Base-by-base conservation (phyloP, 2,113 vertebrate species). In the Hypomesus transpacificus region DNA sequence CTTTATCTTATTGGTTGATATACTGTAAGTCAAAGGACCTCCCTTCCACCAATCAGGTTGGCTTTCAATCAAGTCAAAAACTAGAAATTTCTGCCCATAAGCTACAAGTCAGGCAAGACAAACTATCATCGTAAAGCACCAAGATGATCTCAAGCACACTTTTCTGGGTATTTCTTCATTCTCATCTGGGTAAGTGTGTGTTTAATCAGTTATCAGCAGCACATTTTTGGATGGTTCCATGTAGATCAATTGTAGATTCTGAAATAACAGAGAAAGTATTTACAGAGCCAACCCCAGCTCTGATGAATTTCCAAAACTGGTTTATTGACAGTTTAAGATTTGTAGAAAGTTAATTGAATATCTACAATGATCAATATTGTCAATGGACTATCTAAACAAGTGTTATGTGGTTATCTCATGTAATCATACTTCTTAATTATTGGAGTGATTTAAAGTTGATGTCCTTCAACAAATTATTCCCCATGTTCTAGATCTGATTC, bases 141-240 rank as follows among this genome's bases (percentile, higher is more conserved):
- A 63, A 63, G 61, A 63, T 63, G 61, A 63, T 63, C 26, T 31
- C 24, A 63, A 16, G 34, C 61, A 31, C 18, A 22, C 28, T 31
- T 34, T 4, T 31, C 31, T 17, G 14, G 4, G 31, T 7, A 9
- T 3, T 34, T 28, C 20, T 63, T 31, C 24, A 28, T 9, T 14
- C 24, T 34, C 24, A 63, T 18, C 1, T 63, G 1, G 16, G 61
- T 63, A 63, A 63, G 61, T 63, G 26, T 9, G 13, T 22, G 14
- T 26, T 22, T 26, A 13, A 61, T 22, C 14, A 22, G 4, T 22
- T 28, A 22, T 60, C 13, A n/a, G 13, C 26, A 17, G 28, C 21
- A 21, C 5, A 6, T 31, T 31, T 34, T 16, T 17, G 14, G 28
- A 63, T 34, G 13, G 16, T 17, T 31, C 16, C 16, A 63, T 34